Conservation (phyloP, 2,113 vertebrate genomes). For the Datnioides undecimradiatus region DNA sequence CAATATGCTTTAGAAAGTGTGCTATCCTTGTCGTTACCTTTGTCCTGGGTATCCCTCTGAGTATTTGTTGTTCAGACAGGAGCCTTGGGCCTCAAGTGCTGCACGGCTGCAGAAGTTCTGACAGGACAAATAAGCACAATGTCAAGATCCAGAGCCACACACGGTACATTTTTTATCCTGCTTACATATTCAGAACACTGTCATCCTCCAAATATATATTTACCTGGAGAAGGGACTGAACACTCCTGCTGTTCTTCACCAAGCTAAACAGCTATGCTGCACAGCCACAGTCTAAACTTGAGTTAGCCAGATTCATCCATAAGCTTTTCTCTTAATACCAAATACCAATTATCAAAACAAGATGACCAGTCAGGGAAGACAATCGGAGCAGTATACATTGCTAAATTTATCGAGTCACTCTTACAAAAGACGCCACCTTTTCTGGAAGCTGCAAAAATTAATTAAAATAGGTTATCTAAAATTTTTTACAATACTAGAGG, state of each 20-base stretch:
- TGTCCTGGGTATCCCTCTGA: conserved; percentile 93
- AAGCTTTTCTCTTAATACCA: neutral
- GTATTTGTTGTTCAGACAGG: conserved; percentile 96
- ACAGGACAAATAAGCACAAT: conserved; percentile 45
- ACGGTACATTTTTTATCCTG: conserved; percentile 2
- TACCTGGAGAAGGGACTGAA: conserved; percentile 16
- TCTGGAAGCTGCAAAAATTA: neutral
- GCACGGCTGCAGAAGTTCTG: conserved; percentile 96
- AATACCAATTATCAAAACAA: conserved; percentile 2
- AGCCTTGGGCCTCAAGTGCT: conserved; percentile 91
- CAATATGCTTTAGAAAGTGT: neutral
- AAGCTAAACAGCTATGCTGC: neutral
- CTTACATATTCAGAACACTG: conserved; percentile 40
- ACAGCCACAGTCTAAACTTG: neutral
- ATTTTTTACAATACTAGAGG: neutral
- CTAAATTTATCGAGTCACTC: neutral
- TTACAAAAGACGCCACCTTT: neutral
- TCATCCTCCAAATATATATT: conserved; percentile 50
- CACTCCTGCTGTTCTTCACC: conserved; percentile 6
- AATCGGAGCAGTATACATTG: neutral
- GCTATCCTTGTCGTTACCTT: conserved; percentile 79
- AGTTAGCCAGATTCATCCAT: neutral
- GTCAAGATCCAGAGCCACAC: conserved; percentile 30
- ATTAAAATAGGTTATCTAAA: conserved; percentile 7
- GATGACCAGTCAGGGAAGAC: neutral